These are phyloP conservation scores for Cassiopea andromeda DNA, from an alignment of 30 jellyfish, hydroid and myxozoan genomes.

Conservation along the genomic window DNA sequence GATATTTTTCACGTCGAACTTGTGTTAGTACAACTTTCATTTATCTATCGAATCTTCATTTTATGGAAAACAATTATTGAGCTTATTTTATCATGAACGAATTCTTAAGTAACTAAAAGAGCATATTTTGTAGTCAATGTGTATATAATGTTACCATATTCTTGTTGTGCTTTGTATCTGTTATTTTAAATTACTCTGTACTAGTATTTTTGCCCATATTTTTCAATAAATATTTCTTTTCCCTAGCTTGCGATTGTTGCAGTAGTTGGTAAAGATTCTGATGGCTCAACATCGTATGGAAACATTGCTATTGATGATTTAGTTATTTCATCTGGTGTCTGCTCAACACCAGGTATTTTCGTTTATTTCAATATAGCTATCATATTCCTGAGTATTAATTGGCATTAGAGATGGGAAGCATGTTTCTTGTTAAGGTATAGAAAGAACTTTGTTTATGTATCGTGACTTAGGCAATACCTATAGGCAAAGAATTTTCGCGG, in stretches of 20 bases:
- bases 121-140: neutral
- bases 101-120: neutral
- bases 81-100: neutral
- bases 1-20: too few relatives aligned
- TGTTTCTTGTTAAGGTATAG: too few relatives aligned
- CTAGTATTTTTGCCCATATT: neutral
- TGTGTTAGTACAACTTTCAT: too few relatives aligned
- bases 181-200: neutral
- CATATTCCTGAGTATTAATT: neutral
- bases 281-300: neutral
- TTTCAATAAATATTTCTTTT: neutral
- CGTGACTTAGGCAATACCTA: too few relatives aligned
- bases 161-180: neutral
- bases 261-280: neutral
- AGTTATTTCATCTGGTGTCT: neutral
- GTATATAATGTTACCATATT: neutral
- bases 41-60: too few relatives aligned
- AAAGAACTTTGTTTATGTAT: too few relatives aligned
- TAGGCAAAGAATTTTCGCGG: too few relatives aligned
- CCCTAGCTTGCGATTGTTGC: slow-evolving; percentile 14
- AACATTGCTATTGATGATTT: slow-evolving; percentile 14
- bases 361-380: neutral
- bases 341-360: neutral
- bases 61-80: neutral
- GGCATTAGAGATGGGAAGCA: neutral